Evolutionary conservation across 2,113 vertebrate species (phyloP), one percentile per base, ranked within the genome.

Genomic region (Pterocles orientalis): DNA sequence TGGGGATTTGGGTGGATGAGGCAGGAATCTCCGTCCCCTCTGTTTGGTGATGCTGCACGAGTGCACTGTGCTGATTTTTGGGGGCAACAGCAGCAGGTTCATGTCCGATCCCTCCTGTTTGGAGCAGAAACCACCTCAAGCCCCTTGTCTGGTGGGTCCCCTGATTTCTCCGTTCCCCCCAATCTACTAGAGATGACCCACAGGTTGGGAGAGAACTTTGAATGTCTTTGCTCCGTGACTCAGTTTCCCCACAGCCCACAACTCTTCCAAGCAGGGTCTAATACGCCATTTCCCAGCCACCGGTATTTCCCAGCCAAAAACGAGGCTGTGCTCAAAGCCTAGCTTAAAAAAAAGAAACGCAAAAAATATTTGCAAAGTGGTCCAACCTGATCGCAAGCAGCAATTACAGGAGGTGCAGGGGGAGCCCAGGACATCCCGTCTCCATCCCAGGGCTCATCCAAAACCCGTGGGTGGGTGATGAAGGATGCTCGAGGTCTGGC

Each of bases 391-490:
- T 14, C 61, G 25, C 41, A 33, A 53, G 20, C 3, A 16, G 57
- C 66, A 57, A 0, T 45, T 15, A 3, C 0, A 21, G 41, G 50
- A 50, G 5, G 31, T 43, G 31, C 24, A 47, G 45, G 15, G 26
- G 15, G 24, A 6, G 39, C 39, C 39, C 10, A 12, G 39, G 39
- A 41, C 34, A 34, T 48, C 4, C 20, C 20, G 10, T 73, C 50
- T 53, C 29, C 78, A 45, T 12, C 41, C 23, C 1, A 5, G 23
- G n/a, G 21, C 24, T 68, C 39, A 51, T 13, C 56, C 61, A 10
- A 48, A 11, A 50, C 39, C 18, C 23, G 0, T 2, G 5, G 36
- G 19, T 20, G 56, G 29, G 5, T 20, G 20, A 3, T 31, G 86
- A 80, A 68, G 34, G 66, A 51, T 18, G 45, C 45, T 47, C 16